A percentile compares a stretch with the other conserved stretches of the same genome.
These are phyloP conservation scores for Mesocricetus auratus DNA, from an alignment of 2,113 vertebrate genomes.

Conservation along the genomic window DNA sequence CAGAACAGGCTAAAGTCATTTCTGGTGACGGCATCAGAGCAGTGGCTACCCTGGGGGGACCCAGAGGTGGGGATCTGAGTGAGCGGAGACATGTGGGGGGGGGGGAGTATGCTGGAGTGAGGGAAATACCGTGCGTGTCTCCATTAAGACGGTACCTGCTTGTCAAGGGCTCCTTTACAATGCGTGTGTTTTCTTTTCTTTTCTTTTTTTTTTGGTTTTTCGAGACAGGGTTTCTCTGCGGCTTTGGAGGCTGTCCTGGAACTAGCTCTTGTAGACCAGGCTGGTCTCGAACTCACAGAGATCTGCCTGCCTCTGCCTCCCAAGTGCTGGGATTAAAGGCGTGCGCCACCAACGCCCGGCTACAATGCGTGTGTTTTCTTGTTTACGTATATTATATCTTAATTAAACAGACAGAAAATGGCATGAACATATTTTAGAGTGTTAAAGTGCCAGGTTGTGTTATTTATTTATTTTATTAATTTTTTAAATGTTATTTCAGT, in stretches of 20 bases:
- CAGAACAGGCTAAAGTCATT: not conserved
- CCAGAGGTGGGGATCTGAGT: too few species aligned
- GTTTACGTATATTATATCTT: slow-evolving; percentile 60
- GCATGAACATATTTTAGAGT: slow-evolving; percentile 59
- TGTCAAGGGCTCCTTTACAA: slow-evolving; percentile 37
- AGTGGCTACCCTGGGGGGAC: not conserved
- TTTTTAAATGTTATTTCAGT: slow-evolving; percentile 15
- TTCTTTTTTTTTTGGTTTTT: too few species aligned
- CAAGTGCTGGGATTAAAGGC: too few species aligned
- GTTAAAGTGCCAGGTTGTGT: slow-evolving; percentile 30
- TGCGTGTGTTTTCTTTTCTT: slow-evolving; percentile 54
- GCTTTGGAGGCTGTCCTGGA: too few species aligned
- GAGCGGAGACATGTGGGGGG: not conserved
- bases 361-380: slow-evolving; percentile 48
- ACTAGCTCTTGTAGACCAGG: too few species aligned
- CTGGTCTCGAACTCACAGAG: too few species aligned
- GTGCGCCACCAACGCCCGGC: too few species aligned
- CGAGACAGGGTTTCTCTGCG: too few species aligned
- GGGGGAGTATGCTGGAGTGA: not conserved
- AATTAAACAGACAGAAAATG: slow-evolving; percentile 61
- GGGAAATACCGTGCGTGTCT: not conserved
- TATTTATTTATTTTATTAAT: not conserved
- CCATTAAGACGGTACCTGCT: not conserved
- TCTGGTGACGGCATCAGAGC: not conserved
- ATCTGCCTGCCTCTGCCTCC: too few species aligned